These are phyloP conservation scores for Clistopyga incitator DNA, from an alignment of 2,888 invertebrate genomes.

Conservation along the genomic window DNA sequence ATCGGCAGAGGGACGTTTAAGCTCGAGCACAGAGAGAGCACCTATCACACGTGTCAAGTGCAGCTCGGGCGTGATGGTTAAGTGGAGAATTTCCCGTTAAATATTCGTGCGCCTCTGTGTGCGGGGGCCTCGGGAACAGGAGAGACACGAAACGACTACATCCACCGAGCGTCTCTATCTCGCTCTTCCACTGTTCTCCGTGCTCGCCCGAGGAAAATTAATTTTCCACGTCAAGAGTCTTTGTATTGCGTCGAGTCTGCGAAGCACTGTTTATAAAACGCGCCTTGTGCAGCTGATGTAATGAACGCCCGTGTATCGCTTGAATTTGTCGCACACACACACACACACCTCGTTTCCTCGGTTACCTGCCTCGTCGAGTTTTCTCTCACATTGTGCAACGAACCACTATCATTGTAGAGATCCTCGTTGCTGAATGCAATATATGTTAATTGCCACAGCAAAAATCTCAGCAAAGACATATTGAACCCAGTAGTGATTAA, in stretches of 20 bases:
- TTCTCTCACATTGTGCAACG: conserved; percentile 19
- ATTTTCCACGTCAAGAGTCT: conserved; percentile 68
- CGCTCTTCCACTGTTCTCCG: conserved; percentile 58
- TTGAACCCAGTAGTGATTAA: neutral
- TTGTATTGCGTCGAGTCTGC: conserved; percentile 55
- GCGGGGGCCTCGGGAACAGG: neutral
- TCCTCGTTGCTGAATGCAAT: neutral
- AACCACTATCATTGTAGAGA: neutral
- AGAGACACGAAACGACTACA: conserved; percentile 10
- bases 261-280: conserved; percentile 27
- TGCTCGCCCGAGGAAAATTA: conserved; percentile 64
- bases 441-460: neutral
- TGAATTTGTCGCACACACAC: conserved; percentile 40
- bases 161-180: conserved; percentile 38
- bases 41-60: conserved; percentile 67
- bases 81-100: conserved; percentile 68
- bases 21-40: conserved; percentile 55
- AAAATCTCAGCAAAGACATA: neutral
- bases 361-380: conserved; percentile 12
- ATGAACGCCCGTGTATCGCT: conserved; percentile 32
- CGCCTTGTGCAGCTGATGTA: conserved; percentile 36
- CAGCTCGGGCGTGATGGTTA: conserved; percentile 63
- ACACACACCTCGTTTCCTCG: conserved; percentile 20
- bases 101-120: conserved; percentile 54
- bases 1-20: conserved; percentile 53